Base-by-base conservation (phyloP, 2,797 vertebrate genomes). In the Taeniopygia guttata region DNA sequence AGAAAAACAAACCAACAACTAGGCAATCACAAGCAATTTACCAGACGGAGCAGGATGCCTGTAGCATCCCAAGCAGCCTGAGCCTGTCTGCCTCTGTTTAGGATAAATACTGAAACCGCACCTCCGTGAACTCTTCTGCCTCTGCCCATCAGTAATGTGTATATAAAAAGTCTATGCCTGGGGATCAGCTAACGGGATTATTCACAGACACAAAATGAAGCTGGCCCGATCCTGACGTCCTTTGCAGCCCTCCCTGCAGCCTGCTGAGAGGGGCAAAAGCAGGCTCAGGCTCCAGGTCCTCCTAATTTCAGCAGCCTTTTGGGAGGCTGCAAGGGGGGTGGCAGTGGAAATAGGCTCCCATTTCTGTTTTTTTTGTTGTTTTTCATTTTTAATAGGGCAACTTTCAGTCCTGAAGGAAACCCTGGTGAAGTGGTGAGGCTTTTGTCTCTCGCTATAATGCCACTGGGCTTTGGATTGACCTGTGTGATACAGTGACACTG, bases 401-500 rank as follows among this genome's bases (percentile, higher is more conserved):
- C 88, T 96, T 87, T 81, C 72, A 87, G 54, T 92, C 81, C 62
- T 6, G 78, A 90, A 92, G 84, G 88, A 85, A 93, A 42, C 86
- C 93, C 74, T 87, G 66, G 68, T 82, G 62, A 89, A 96, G 87
- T 84, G 94, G 69, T 91, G 86, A 95, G 94, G 96, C 93, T 97
- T 96, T 97, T 97, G 97, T 97, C 94, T 97, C 76, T 48, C 7
- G 64, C 92, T 87, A 96, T 93, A 97, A 97, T 97, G 95, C 94
- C 91, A 92, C 52, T 64, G 78, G 96, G 96, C 96, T 97, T 79
- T 49, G 84, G 94, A 89, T 94, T 97, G 97, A 97, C 97, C 97
- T 94, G 92, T 20, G 29, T 75, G 75, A 89, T 96, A 94, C 95
- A 97, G 97, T 95, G 97, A 97, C 96, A 93, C 91, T 90, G 90